These are phyloP conservation scores for Colius striatus DNA, from an alignment of 2,113 vertebrate species.

Conservation along the genomic window DNA sequence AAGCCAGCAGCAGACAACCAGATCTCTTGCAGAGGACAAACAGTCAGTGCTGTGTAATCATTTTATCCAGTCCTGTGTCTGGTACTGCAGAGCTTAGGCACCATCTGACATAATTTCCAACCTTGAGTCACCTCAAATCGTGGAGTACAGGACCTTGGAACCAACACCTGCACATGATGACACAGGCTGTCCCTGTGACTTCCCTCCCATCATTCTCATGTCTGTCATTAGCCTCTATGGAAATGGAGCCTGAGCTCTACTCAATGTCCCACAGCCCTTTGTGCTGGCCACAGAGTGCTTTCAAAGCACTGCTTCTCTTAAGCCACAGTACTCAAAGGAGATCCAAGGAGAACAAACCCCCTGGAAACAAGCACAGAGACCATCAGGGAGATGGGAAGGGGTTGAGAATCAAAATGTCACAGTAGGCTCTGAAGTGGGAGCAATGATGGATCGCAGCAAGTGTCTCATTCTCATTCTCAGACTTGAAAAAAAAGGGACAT, in stretches of 20 bases:
- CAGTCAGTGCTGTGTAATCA: not conserved
- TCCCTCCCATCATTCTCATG: not conserved
- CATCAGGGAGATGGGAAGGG: not conserved
- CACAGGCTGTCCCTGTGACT: too few relatives aligned
- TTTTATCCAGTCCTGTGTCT: not conserved
- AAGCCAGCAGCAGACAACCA: not conserved
- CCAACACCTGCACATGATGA: not conserved
- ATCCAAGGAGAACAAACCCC: not conserved
- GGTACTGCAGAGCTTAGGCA: not conserved
- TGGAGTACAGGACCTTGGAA: not conserved
- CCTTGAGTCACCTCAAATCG: not conserved
- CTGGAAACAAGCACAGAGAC: not conserved
- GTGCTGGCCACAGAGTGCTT: not conserved
- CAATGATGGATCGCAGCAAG: not conserved
- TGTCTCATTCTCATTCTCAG: not conserved
- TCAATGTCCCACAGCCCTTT: not conserved
- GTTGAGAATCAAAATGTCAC: not conserved
- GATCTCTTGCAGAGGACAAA: not conserved
- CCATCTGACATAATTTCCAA: not conserved
- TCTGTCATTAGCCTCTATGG: not conserved
- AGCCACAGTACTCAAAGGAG: too few relatives aligned
- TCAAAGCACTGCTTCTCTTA: not conserved
- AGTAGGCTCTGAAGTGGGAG: not conserved
- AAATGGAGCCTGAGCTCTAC: not conserved
- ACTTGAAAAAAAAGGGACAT: not conserved